Evolutionary conservation across 1,140 invertebrate species (phyloP).

Genomic region (Hyles euphorbiae): DNA sequence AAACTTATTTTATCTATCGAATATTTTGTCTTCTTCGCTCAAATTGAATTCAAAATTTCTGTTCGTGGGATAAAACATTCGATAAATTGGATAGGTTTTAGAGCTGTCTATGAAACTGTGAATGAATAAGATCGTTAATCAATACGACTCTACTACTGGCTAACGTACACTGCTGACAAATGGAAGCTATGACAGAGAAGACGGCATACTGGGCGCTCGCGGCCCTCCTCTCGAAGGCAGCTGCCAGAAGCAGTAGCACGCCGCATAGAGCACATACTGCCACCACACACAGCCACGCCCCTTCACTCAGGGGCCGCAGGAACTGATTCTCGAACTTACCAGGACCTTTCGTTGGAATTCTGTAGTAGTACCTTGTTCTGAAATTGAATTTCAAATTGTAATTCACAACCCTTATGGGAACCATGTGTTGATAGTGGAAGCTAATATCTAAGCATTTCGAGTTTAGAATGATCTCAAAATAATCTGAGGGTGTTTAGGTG

Average conservation of each 20-base stretch:
- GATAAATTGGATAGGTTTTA: background rate
- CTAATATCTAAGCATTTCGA: no score
- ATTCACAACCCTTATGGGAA: no score
- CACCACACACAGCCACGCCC: slow-evolving; percentile 38
- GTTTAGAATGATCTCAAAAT: no score
- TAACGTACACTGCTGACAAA: slow-evolving; percentile 62
- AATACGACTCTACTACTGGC: background rate
- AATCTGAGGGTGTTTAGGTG: no score
- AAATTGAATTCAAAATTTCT: background rate
- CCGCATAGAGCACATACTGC: slow-evolving; percentile 32
- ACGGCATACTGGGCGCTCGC: slow-evolving; percentile 36
- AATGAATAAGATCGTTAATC: background rate
- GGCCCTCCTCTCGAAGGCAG: slow-evolving; percentile 32
- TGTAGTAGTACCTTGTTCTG: slow-evolving; percentile 56
- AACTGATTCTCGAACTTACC: slow-evolving; percentile 63
- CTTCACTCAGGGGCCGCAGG: slow-evolving; percentile 36
- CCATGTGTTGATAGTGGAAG: no score
- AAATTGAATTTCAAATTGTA: background rate
- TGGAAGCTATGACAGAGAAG: slow-evolving; percentile 48
- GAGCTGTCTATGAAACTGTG: background rate
- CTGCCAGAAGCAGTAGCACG: slow-evolving; percentile 33
- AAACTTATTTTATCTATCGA: no score
- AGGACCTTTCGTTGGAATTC: slow-evolving; percentile 45
- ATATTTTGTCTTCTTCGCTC: no score
- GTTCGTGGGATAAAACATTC: background rate